Evolutionary conservation across 1,140 invertebrate species (phyloP).

Genomic region (Aphelinus certus): DNA sequence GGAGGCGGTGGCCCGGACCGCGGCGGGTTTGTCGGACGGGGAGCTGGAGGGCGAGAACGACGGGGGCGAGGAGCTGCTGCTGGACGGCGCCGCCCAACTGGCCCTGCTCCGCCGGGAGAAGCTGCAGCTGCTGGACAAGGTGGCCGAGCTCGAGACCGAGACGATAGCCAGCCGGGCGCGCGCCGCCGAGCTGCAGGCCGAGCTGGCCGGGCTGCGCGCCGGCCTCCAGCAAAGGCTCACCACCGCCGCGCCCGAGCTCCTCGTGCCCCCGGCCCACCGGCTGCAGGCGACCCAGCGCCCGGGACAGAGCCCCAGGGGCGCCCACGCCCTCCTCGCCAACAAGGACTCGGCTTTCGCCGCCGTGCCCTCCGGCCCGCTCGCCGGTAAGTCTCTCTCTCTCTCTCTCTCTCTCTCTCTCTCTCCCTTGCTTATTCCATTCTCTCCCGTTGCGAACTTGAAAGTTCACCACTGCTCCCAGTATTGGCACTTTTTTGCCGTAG

Average conservation of each 20-base stretch:
- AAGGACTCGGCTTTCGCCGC: slow-evolving; percentile 57
- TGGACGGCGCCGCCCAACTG: slow-evolving; percentile 38
- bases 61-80: slow-evolving; percentile 39
- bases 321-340: slow-evolving; percentile 46
- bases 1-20: slow-evolving; percentile 58
- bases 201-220: slow-evolving; percentile 69
- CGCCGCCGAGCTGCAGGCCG: slow-evolving; percentile 71
- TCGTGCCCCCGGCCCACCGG: slow-evolving; percentile 41
- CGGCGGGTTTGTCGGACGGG: slow-evolving; percentile 30
- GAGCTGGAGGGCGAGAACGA: slow-evolving; percentile 55
- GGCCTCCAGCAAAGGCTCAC: slow-evolving; percentile 56
- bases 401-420: neutral
- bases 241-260: slow-evolving; percentile 45
- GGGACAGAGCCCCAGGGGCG: slow-evolving; percentile 17
- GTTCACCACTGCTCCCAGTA: too few species aligned
- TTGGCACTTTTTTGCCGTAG: too few species aligned
- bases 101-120: slow-evolving; percentile 71
- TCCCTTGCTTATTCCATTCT: neutral
- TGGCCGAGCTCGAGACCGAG: slow-evolving; percentile 78
- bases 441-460: too few species aligned
- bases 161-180: slow-evolving; percentile 72
- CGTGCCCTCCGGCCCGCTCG: slow-evolving; percentile 38
- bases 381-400: neutral
- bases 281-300: slow-evolving; percentile 23
- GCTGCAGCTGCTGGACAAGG: slow-evolving; percentile 75